Evolutionary conservation across 2,888 invertebrate species (phyloP), one percentile per base, ranked within the genome.

Genomic region (Tiphia femorata): DNA sequence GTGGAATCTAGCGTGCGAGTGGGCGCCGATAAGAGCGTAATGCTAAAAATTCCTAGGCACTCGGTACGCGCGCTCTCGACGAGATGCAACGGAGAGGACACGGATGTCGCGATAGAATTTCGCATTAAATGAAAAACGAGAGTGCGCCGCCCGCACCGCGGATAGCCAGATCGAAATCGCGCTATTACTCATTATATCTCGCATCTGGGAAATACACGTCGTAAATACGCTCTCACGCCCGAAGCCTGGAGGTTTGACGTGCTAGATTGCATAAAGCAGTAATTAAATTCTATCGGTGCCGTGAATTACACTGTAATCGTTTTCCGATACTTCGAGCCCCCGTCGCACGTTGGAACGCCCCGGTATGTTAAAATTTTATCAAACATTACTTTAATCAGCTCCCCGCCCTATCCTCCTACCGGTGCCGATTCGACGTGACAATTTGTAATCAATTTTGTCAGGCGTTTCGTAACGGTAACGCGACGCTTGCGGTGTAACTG

Each of bases 241-340:
- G 35, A 49, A 49, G 43, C n/a, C n/a, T n/a, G n/a, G n/a, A n/a
- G n/a, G n/a, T 53, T 49, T 30, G 33, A 29, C 44, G 29, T 49
- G 44, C 58, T 64, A 58, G 63, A 69, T 70, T 66, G 57, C 62
- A 57, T 58, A 62, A 62, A 64, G 62, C 42, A n/a, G 67, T 60
- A 70, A 69, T 69, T 70, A 69, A 70, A 69, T 69, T 69, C 64
- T 69, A 70, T 70, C 69, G 64, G 58, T 62, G 53, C 62, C 30
- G 67, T 58, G 70, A 69, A 70, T 69, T 70, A 69, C 62, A 59
- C 62, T 62, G 55, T 69, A 69, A 69, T 69, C 64, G 69, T 69
- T 69, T 69, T 64, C 70, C 69, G 58, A 69, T 69, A 70, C 30
- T 46, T 53, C 54, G 44, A 53, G n/a, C n/a, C n/a, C n/a, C n/a